Base-by-base conservation (phyloP, 1,140 invertebrate genomes). In the Pantala flavescens region DNA sequence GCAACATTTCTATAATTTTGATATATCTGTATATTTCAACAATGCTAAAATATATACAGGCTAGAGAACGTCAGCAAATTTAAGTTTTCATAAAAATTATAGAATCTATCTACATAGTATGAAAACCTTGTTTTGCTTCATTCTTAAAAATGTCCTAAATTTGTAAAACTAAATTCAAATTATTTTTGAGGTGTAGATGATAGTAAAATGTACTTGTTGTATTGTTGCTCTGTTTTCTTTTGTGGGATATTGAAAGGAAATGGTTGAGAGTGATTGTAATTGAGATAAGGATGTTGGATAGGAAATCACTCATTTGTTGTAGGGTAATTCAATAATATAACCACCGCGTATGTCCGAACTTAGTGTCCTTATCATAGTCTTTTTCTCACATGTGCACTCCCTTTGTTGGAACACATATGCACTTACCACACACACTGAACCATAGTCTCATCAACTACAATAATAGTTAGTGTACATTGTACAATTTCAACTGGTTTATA, bases 391-490 rank as follows among this genome's bases (percentile, higher is more conserved):
- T 63, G 49, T 63, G 49, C 3, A 63, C 14, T 21, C 14, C 49
- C 49, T 19, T 63, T 16, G 49, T 63, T 63, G 49, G 49, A 19
- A 21, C 49, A 63, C 49, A 63, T 21, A 63, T 63, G 49, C 49
- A 63, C 49, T 63, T 16, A 21, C 49, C 49, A 63, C 49, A 63
- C 49, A 63, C 49, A 63, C 49, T 63, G 49, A 63, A 63, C 49
- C 49, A 19, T 63, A 63, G 49, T 63, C 14, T 63, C 49, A 63
- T 63, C 49, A 63, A 63, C 49, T 63, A 63, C 49, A 16, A 63
- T 63, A 63, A 63, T 63, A 63, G n/a, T 63, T 63, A 63, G 49
- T 63, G 49, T 63, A 63, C 49, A 63, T 63, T 63, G 49, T 63
- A 63, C 49, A 63, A 5, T 63, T 21, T 63, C 49, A 63, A 63